Conservation (phyloP, 2,888 invertebrate species). For the Bellardia pandia region DNA sequence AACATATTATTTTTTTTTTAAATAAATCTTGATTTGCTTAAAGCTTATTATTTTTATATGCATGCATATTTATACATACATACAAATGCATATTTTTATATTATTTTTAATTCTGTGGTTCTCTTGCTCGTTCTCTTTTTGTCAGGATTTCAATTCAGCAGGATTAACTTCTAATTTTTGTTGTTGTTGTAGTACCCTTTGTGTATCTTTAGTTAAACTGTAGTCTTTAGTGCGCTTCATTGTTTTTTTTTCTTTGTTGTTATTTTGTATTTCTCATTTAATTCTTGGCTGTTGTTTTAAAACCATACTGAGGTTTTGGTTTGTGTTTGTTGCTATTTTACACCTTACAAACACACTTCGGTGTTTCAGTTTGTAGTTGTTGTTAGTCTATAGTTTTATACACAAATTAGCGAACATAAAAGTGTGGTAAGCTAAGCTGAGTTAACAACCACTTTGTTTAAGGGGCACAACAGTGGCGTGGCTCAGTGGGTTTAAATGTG, state of each 20-base stretch:
- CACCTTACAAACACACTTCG: conserved; percentile 67
- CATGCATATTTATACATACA: neutral
- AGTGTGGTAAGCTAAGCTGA: conserved; percentile 69
- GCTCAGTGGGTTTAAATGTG: neutral
- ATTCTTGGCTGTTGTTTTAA: conserved; percentile 50
- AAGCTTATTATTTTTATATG: neutral
- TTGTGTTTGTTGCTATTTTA: conserved; percentile 58
- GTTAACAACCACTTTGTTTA: conserved; percentile 64
- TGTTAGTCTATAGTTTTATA: conserved; percentile 59
- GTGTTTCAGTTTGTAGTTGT: conserved; percentile 45
- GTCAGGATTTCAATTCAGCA: conserved; percentile 82
- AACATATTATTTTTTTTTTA: neutral
- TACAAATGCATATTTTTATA: neutral
- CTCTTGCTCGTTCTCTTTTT: conserved; percentile 6
- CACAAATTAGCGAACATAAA: conserved; percentile 72
- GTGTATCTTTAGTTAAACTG: conserved; percentile 35
- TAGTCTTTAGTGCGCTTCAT: neutral
- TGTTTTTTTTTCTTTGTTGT: conserved; percentile 18
- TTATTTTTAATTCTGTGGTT: neutral
- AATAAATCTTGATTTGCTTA: neutral
- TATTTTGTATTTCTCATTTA: conserved; percentile 21
- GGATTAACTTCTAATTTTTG: conserved; percentile 83
- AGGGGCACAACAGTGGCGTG: conserved; percentile 26
- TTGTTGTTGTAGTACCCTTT: conserved; percentile 57
- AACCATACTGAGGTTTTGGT: conserved; percentile 61